phyloP scores from a whole-genome alignment of 2,797 vertebrate species.

The Tolypeutes matacus region DNA sequence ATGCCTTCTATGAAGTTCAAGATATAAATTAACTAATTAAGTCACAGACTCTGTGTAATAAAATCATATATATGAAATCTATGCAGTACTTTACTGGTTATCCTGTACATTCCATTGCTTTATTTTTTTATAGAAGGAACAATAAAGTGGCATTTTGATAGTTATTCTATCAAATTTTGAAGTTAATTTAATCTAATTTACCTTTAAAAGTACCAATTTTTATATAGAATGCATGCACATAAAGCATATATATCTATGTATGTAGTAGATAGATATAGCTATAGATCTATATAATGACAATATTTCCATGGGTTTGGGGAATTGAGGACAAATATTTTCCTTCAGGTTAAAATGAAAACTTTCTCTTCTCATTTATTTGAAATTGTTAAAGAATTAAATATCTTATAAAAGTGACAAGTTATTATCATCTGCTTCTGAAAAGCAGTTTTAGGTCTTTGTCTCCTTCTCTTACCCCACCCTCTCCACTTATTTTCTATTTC shows the following conservation, averaged over 20 bases:
- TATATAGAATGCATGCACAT: neutral
- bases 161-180: constrained; percentile 75
- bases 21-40: constrained; percentile 85
- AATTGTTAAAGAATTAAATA: constrained; percentile 4
- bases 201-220: constrained; percentile 25
- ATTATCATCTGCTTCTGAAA: neutral
- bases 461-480: neutral
- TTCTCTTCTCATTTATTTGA: constrained; percentile 9
- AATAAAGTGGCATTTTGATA: constrained; percentile 75
- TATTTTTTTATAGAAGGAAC: constrained; percentile 55
- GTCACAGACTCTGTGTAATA: constrained; percentile 78
- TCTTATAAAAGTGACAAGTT: neutral
- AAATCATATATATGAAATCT: constrained; percentile 84
- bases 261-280: no score
- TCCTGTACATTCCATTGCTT: constrained; percentile 73
- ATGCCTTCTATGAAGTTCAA: constrained; percentile 80
- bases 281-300: neutral
- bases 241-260: neutral
- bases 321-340: neutral
- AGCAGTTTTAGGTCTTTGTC: neutral
- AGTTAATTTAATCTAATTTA: constrained; percentile 46
- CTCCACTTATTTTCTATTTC: neutral
- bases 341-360: constrained; percentile 30
- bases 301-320: neutral
- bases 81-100: constrained; percentile 76